Percentiles rank a stretch among this genome's conserved stretches.
These are phyloP conservation scores for Tapirus indicus DNA, from an alignment of 2,797 vertebrate genomes.

Conservation along the genomic window DNA sequence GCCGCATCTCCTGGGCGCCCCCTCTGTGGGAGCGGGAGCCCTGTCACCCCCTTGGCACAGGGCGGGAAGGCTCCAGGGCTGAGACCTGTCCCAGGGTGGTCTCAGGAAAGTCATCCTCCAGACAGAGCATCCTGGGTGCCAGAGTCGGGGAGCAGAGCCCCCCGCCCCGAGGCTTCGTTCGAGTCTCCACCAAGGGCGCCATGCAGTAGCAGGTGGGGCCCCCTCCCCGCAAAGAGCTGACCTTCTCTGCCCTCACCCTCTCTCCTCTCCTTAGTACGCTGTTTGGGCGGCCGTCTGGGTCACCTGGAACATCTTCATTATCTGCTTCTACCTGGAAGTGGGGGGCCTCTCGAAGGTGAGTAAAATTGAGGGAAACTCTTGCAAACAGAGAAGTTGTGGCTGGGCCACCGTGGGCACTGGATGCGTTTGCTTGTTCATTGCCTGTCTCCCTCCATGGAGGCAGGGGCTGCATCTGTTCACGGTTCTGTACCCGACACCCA, in stretches of 20 bases:
- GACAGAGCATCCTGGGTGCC: neutral
- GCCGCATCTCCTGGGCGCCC: neutral
- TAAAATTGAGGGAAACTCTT: neutral
- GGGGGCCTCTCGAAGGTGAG: conserved; percentile 96
- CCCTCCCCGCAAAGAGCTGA: rapidly evolving
- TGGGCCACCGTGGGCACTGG: neutral
- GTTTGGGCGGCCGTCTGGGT: conserved; percentile 95
- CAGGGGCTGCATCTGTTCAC: rapidly evolving
- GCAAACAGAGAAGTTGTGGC: neutral
- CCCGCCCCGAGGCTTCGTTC: neutral
- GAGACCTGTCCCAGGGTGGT: neutral
- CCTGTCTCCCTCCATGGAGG: neutral
- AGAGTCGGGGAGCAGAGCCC: neutral
- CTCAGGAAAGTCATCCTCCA: neutral
- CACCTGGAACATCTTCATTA: conserved; percentile 96
- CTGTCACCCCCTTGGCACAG: neutral
- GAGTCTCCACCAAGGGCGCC: too few species aligned
- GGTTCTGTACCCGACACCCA: neutral
- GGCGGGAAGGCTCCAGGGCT: neutral
- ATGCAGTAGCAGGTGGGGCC: neutral
- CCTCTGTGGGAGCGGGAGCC: neutral
- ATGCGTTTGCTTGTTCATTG: rapidly evolving
- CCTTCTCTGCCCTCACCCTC: neutral
- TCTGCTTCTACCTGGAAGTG: conserved; percentile 97
- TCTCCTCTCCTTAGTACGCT: conserved; percentile 88